A percentile compares a stretch with the other conserved stretches of the same genome.
phyloP scores from a whole-genome alignment of 2,797 vertebrate species.

The Gymnocypris eckloni region DNA sequence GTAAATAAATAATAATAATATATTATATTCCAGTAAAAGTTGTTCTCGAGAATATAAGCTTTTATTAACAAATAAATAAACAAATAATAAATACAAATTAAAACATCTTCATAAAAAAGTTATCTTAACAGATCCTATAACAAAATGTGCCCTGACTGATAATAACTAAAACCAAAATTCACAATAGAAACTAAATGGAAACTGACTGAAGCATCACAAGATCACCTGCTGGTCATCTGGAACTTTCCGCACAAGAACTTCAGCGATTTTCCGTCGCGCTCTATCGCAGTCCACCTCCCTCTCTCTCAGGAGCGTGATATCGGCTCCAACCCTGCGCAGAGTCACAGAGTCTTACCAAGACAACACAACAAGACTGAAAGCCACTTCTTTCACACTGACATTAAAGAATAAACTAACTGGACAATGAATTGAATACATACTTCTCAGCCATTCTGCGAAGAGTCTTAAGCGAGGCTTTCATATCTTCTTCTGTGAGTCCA shows the following conservation, averaged over 20 bases:
- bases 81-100: not conserved
- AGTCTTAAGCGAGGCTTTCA: constrained; percentile 92
- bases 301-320: constrained; percentile 92
- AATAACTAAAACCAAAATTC: not conserved
- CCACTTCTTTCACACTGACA: not conserved
- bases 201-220: not conserved
- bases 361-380: not conserved
- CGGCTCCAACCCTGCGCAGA: constrained; percentile 88
- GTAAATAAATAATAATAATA: too few relatives aligned
- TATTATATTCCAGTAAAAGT: not conserved
- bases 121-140: not conserved
- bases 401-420: not conserved
- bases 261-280: constrained; percentile 88
- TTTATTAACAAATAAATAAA: too few relatives aligned
- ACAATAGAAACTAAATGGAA: not conserved
- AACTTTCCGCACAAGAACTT: constrained; percentile 95
- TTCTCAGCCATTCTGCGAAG: constrained; percentile 96
- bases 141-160: not conserved
- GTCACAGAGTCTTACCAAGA: not conserved
- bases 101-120: not conserved
- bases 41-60: not conserved
- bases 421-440: constrained; percentile 69
- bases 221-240: constrained; percentile 95
- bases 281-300: constrained; percentile 91
- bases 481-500: constrained; percentile 91